Evolutionary conservation across 2,888 invertebrate genomes (phyloP).

Genomic region (Agrenia bidenticulata): DNA sequence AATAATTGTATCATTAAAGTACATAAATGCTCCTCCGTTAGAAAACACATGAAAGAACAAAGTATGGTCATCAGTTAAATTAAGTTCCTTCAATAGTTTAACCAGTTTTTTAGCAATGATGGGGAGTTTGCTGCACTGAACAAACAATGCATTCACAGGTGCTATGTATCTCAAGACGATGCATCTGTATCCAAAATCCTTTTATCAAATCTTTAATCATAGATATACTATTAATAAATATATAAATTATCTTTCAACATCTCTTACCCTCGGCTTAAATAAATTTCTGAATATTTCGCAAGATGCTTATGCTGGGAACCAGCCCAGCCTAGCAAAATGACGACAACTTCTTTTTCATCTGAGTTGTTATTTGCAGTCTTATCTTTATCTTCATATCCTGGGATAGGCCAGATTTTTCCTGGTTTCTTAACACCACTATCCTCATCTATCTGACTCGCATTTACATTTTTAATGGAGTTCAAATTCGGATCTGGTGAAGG

Average conservation of each 20-base stretch:
- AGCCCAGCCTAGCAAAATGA: conserved; percentile 75
- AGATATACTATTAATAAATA: conserved; percentile 18
- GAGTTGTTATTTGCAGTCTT: conserved; percentile 53
- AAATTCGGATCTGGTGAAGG: conserved; percentile 28
- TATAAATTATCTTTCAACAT: background rate
- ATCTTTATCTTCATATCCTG: conserved; percentile 9
- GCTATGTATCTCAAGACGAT: conserved; percentile 72
- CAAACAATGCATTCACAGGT: conserved; percentile 66
- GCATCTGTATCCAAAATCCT: conserved; percentile 66
- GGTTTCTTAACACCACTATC: background rate
- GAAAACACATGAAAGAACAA: conserved; percentile 74
- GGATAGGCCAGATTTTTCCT: conserved; percentile 19
- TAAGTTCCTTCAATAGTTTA: conserved; percentile 60
- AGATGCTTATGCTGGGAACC: conserved; percentile 76
- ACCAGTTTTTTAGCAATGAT: conserved; percentile 35
- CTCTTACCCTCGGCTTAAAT: conserved; percentile 71
- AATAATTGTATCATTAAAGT: too few relatives aligned
- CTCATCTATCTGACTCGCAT: background rate
- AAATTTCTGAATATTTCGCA: conserved; percentile 75
- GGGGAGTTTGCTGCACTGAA: conserved; percentile 39
- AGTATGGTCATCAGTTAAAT: conserved; percentile 69
- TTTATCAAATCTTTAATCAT: conserved; percentile 19
- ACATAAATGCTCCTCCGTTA: conserved; percentile 73
- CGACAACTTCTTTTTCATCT: conserved; percentile 67
- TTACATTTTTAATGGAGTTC: background rate